A percentile compares a stretch with the other conserved stretches of the same genome.
phyloP scores from a whole-genome alignment of 1,140 invertebrate genomes.

The Gyrodactylus salaris region DNA sequence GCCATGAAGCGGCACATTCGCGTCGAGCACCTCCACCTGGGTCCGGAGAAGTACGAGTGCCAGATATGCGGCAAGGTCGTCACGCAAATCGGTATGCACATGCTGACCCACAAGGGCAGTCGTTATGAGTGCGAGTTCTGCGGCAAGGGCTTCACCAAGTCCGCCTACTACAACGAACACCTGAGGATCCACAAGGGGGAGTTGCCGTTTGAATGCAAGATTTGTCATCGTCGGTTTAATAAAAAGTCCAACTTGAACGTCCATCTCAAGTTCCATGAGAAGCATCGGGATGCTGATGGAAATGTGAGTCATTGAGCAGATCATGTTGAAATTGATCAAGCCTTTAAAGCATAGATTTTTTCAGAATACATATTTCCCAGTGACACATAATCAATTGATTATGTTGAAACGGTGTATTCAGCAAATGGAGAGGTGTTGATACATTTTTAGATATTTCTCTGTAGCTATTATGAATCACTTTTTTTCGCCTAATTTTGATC shows the following conservation, averaged over 20 bases:
- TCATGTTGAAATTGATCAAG: no score
- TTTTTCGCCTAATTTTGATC: no score
- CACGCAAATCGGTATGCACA: slow-evolving; percentile 6
- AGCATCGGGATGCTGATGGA: slow-evolving; percentile 4
- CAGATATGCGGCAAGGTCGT: slow-evolving; percentile 7
- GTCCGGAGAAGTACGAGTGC: slow-evolving; percentile 6
- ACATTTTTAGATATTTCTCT: no score
- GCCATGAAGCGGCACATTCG: slow-evolving; percentile 6
- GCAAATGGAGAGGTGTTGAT: no score
- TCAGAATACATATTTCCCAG: no score
- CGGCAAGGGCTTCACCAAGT: slow-evolving; percentile 6
- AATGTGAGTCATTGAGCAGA: no score
- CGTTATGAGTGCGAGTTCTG: slow-evolving; percentile 6
- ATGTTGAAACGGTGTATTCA: no score
- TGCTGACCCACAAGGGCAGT: slow-evolving; percentile 5
- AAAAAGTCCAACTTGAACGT: slow-evolving; percentile 8
- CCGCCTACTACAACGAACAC: slow-evolving; percentile 8
- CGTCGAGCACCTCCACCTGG: slow-evolving; percentile 4
- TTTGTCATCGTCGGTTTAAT: slow-evolving; percentile 9
- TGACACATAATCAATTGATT: no score
- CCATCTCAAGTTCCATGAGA: slow-evolving; percentile 7
- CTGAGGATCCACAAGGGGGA: slow-evolving; percentile 10
- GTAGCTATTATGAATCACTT: no score
- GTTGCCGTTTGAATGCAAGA: slow-evolving; percentile 10
- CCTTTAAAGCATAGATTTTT: no score